These are phyloP conservation scores for Proisotoma minuta DNA, from an alignment of 2,888 invertebrate genomes.

Conservation along the genomic window DNA sequence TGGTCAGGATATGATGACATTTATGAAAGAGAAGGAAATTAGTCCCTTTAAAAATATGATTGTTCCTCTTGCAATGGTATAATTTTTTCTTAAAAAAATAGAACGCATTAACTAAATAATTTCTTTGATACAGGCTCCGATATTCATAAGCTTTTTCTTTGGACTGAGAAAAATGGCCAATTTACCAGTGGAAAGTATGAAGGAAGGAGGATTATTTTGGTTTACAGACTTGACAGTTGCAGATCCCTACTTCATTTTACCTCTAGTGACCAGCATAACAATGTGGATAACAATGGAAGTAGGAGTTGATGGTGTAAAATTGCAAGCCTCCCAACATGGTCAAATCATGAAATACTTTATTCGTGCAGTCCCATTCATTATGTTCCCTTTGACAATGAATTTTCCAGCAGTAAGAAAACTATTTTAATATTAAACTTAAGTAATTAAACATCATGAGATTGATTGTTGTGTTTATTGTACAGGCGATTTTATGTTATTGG, in stretches of 20 bases:
- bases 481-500: constrained; percentile 87
- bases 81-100: too few species aligned
- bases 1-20: constrained; percentile 71
- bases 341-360: constrained; percentile 69
- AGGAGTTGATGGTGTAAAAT: constrained; percentile 68
- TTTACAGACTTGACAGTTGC: constrained; percentile 84
- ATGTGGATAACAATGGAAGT: constrained; percentile 75
- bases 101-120: too few species aligned
- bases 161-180: constrained; percentile 82
- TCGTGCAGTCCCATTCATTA: constrained; percentile 68
- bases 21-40: constrained; percentile 75
- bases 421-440: background rate
- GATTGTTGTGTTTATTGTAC: constrained; percentile 24
- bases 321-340: constrained; percentile 51
- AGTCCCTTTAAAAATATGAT: constrained; percentile 75
- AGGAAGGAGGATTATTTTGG: constrained; percentile 84
- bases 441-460: background rate
- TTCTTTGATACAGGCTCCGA: constrained; percentile 66
- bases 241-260: constrained; percentile 84
- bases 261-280: constrained; percentile 76
- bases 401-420: constrained; percentile 67
- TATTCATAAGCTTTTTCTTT: constrained; percentile 89
- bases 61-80: constrained; percentile 71
- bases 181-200: constrained; percentile 84
- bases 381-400: constrained; percentile 78